phyloP scores from a whole-genome alignment of 2,797 vertebrate genomes.

The Sebastes hubbsi region DNA sequence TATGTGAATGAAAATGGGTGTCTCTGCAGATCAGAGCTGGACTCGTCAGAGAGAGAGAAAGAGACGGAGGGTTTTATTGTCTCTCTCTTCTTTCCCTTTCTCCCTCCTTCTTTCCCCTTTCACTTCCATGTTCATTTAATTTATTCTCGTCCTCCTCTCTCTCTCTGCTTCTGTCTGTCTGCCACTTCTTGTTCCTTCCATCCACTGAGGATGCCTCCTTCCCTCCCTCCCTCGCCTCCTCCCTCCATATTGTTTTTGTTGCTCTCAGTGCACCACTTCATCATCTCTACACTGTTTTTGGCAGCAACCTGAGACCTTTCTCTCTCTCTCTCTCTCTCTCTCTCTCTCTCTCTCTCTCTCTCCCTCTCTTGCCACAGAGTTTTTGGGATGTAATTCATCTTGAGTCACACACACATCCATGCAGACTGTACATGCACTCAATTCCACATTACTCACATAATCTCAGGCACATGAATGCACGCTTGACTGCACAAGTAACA shows the following conservation, averaged over 20 bases:
- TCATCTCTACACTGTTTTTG: conserved; percentile 49
- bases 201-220: conserved; percentile 13
- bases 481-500: background rate
- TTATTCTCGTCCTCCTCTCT: conserved; percentile 13
- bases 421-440: background rate
- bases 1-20: too few species aligned
- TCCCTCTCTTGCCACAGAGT: conserved; percentile 17
- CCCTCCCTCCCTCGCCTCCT: background rate
- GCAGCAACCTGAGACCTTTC: conserved; percentile 27
- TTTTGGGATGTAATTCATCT: conserved; percentile 59
- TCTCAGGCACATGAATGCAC: background rate
- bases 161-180: conserved; percentile 17
- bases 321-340: background rate
- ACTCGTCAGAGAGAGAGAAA: too few species aligned
- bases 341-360: background rate
- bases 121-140: conserved; percentile 34
- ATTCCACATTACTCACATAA: background rate
- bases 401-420: conserved; percentile 3
- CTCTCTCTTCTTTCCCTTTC: background rate
- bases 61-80: background rate
- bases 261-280: conserved; percentile 54
- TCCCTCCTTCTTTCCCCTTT: background rate
- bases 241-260: conserved; percentile 55
- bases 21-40: too few species aligned
- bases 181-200: background rate